Conservation (phyloP, 2,888 invertebrate genomes). For the Pocota personata region DNA sequence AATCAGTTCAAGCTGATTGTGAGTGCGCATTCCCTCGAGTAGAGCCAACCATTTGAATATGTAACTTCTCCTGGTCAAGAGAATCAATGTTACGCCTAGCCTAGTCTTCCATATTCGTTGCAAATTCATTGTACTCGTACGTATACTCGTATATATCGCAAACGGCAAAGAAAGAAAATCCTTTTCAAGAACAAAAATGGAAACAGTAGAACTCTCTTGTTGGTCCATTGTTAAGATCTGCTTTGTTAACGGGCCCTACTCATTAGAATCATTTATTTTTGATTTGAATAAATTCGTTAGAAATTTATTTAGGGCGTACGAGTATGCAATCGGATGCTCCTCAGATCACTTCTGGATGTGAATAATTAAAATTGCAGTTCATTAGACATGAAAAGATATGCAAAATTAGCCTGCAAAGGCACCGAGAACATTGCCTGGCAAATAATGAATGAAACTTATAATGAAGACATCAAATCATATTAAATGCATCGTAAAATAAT, state of each 20-base stretch:
- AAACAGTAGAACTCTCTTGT: not conserved
- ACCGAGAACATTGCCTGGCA: not conserved
- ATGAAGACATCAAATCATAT: constrained; percentile 73
- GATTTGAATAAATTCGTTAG: constrained; percentile 60
- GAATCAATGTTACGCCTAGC: not conserved
- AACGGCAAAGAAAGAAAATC: constrained; percentile 30
- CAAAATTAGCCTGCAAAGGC: constrained; percentile 42
- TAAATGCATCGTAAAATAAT: constrained; percentile 70
- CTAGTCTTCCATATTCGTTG: constrained; percentile 58
- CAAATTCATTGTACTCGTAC: constrained; percentile 30
- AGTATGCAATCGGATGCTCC: constrained; percentile 13
- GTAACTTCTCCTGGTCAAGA: constrained; percentile 47
- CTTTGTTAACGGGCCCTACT: constrained; percentile 30
- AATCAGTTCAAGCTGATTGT: constrained; percentile 61
- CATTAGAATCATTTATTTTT: not conserved
- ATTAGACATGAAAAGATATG: constrained; percentile 51
- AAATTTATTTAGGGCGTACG: constrained; percentile 21
- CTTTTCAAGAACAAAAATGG: constrained; percentile 33
- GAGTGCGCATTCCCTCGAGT: constrained; percentile 10
- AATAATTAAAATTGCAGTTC: constrained; percentile 59
- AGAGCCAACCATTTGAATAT: constrained; percentile 60
- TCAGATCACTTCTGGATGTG: constrained; percentile 13
- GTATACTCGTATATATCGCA: not conserved
- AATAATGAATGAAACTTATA: constrained; percentile 39
- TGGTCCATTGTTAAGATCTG: constrained; percentile 44